Evolutionary conservation across 2,888 invertebrate species (phyloP), one percentile per base, ranked within the genome.

Genomic region (Fragum whitleyi): DNA sequence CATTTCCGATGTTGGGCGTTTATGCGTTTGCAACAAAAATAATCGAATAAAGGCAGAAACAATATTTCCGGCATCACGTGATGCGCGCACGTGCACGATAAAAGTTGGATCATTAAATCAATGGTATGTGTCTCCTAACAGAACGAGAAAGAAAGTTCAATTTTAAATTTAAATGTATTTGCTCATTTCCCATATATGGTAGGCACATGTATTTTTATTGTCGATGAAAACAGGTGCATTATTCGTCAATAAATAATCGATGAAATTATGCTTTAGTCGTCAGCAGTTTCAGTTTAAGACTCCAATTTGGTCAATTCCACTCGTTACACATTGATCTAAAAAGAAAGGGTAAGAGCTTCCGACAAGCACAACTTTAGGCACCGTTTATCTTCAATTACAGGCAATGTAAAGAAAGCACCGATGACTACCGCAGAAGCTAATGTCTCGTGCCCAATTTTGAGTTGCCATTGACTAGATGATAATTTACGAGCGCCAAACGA

Each of bases 1-100:
- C 61, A 61, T 61, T 61, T 61, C 61, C 61, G n/a, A n/a, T 32
- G 61, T 32, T 19, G 32, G 61, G 29, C 61, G 61, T 61, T 61
- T 32, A 32, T 26, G 61, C 61, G 7, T 26, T 61, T 61, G 29
- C n/a, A 32, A 23, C 7, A 11, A 32, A 61, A 28, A 32, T 26
- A 21, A 32, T 32, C n/a, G 32, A 61, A 28, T 28, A 61, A 32
- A 23, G 61, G 61, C 61, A 61, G 28, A 26, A 32, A 61, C 61
- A 61, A 61, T 61, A 61, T 61, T 61, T 61, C 61, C 61, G 61
- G 61, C 3, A 11, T 19, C 29, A 32, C 61, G n/a, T 19, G 26
- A 32, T 6, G 61, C 11, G 32, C 61, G 26, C 61, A 61, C 61
- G 61, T 61, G 61, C 61, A n/a, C 19, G 2, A 32, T 6, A 61